Percentiles rank a stretch among this genome's conserved stretches.
Evolutionary conservation across 2,797 vertebrate species (phyloP).

Genomic region (Choloepus didactylus): DNA sequence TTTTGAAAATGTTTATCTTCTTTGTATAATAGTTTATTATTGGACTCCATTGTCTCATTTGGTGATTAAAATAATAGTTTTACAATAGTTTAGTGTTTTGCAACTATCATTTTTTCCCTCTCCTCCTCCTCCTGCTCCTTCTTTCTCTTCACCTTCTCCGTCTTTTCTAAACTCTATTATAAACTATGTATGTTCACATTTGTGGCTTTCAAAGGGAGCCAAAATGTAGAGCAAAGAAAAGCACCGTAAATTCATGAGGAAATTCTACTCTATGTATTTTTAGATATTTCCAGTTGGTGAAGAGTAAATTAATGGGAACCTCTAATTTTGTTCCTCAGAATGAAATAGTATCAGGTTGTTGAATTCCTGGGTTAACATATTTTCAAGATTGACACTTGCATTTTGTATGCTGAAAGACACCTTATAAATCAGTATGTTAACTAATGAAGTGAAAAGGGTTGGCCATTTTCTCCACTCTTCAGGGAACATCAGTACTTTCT

Average conservation of each 20-base stretch:
- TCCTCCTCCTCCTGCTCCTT: not conserved
- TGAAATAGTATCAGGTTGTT: slow-evolving; percentile 26
- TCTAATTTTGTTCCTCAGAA: slow-evolving; percentile 70
- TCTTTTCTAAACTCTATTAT: slow-evolving; percentile 25
- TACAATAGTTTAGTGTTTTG: not conserved
- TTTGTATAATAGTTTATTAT: not conserved
- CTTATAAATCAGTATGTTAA: slow-evolving; percentile 32
- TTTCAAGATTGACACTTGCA: slow-evolving; percentile 25
- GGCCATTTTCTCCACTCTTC: not conserved
- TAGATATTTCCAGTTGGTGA: slow-evolving; percentile 31
- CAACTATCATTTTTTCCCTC: not conserved
- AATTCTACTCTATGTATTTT: slow-evolving; percentile 41
- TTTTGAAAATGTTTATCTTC: not conserved
- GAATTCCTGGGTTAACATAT: slow-evolving; percentile 44
- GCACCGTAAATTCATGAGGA: slow-evolving; percentile 72
- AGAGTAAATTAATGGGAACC: slow-evolving; percentile 56
- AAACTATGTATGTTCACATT: slow-evolving; percentile 26
- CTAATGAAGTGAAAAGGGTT: slow-evolving; percentile 4
- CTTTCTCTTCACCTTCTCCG: not conserved
- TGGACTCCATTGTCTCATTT: not conserved
- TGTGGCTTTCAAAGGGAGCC: slow-evolving; percentile 62
- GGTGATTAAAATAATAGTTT: not conserved
- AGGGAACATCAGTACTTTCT: not conserved
- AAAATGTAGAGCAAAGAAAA: slow-evolving; percentile 70
- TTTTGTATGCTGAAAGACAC: slow-evolving; percentile 27